phyloP scores from a whole-genome alignment of 1,140 invertebrate species.

The Copidosoma floridanum region DNA sequence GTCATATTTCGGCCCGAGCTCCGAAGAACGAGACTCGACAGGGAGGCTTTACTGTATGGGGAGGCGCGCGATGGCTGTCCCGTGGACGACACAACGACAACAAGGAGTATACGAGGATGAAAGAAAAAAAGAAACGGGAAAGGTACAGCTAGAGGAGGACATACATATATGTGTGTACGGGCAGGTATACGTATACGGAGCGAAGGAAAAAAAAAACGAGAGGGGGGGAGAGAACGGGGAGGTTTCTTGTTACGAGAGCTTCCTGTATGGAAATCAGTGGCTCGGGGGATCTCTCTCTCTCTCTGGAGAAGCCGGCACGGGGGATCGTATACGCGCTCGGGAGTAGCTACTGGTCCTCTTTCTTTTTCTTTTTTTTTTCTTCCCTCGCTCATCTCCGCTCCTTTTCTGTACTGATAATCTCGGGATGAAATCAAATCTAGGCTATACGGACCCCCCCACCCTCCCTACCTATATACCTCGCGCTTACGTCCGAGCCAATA shows the following conservation, averaged over 20 bases:
- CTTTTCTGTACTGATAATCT: constrained; percentile 48
- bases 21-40: background rate
- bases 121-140: constrained; percentile 1
- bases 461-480: too few species aligned
- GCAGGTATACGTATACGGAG: too few species aligned
- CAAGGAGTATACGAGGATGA: constrained; percentile 17
- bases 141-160: too few species aligned
- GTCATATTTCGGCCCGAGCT: constrained; percentile 11
- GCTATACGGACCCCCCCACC: constrained; percentile 33
- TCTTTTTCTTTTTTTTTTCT: too few species aligned
- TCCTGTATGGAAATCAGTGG: constrained; percentile 54
- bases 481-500: constrained; percentile 12
- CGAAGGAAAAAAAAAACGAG: background rate
- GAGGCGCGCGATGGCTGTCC: constrained; percentile 17
- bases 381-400: too few species aligned
- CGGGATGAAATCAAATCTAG: constrained; percentile 46
- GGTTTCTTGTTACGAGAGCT: constrained; percentile 50
- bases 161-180: too few species aligned
- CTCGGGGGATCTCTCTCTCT: constrained; percentile 5
- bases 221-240: constrained; percentile 16
- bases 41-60: too few species aligned
- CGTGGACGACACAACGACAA: constrained; percentile 9
- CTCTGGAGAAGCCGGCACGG: constrained; percentile 13
- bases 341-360: constrained; percentile 9
- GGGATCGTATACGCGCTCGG: background rate